Evolutionary conservation across 1,140 invertebrate species (phyloP).

Genomic region (Bactericera cockerelli): DNA sequence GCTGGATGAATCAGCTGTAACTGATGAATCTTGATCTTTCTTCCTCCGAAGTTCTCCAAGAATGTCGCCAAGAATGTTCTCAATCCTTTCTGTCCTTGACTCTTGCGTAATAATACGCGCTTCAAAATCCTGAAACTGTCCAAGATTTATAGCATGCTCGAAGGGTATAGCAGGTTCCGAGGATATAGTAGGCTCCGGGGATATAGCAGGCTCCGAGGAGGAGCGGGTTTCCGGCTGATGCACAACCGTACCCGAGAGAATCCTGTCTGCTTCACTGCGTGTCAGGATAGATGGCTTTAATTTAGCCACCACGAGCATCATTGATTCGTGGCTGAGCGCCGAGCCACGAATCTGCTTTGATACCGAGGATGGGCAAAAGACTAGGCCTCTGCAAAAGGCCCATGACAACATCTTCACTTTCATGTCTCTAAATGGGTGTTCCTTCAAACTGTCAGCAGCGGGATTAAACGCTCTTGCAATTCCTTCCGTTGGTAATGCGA

Average conservation of each 20-base stretch:
- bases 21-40: not conserved
- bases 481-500: not conserved
- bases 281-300: conserved; percentile 13
- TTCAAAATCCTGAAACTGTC: not conserved
- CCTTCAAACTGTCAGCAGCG: conserved; percentile 10
- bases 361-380: conserved; percentile 20
- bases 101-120: not conserved
- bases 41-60: not conserved
- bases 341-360: conserved; percentile 20
- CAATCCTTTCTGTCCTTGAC: conserved; percentile 1
- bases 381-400: conserved; percentile 20
- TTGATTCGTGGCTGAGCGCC: conserved; percentile 4
- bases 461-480: conserved; percentile 11
- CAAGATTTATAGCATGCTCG: too few relatives aligned
- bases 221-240: not conserved
- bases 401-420: conserved; percentile 21
- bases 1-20: not conserved
- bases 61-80: not conserved
- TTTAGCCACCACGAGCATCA: conserved; percentile 11
- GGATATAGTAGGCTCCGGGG: not conserved
- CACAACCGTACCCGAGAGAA: too few relatives aligned
- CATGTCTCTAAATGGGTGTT: conserved; percentile 18
- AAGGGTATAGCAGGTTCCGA: too few relatives aligned
- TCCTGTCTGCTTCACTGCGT: not conserved
- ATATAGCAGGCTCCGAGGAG: not conserved